Evolutionary conservation across 2,888 invertebrate species (phyloP).

Genomic region (Drosophila pegasa): DNA sequence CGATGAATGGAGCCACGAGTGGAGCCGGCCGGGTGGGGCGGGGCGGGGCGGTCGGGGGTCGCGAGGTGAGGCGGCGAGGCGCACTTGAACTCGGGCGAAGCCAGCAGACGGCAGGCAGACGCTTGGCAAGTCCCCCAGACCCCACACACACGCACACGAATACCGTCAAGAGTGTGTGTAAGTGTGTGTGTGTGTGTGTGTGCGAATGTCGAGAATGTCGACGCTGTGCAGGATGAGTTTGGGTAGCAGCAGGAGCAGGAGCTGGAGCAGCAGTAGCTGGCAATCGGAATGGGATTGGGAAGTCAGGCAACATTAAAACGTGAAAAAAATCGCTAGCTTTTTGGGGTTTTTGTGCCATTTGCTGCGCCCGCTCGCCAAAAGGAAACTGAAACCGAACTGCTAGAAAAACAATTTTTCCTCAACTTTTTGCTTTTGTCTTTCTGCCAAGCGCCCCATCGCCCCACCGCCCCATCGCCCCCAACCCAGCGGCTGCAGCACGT

Average conservation of each 20-base stretch:
- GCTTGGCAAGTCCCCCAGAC: conserved; percentile 49
- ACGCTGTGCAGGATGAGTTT: conserved; percentile 16
- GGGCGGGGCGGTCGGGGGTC: conserved; percentile 8
- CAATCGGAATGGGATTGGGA: conserved; percentile 13
- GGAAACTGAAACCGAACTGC: conserved; percentile 69
- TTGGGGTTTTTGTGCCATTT: conserved; percentile 68
- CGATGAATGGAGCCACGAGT: conserved; percentile 63
- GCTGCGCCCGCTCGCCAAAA: conserved; percentile 53
- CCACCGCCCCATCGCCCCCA: too few relatives aligned
- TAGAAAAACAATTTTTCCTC: conserved; percentile 74
- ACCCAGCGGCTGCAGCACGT: conserved; percentile 36
- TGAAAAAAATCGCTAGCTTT: conserved; percentile 77
- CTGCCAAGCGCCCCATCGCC: too few relatives aligned
- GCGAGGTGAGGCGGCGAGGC: conserved; percentile 24
- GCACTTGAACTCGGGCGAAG: conserved; percentile 69
- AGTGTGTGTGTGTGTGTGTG: conserved; percentile 39
- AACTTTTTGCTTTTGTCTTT: conserved; percentile 70
- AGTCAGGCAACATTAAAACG: conserved; percentile 70
- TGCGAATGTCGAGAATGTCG: conserved; percentile 40
- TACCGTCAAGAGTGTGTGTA: conserved; percentile 18
- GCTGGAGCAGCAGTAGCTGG: neutral
- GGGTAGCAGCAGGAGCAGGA: conserved; percentile 14
- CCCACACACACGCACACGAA: conserved; percentile 58
- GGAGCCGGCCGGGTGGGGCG: conserved; percentile 13
- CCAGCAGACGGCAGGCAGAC: conserved; percentile 76